phyloP scores from a whole-genome alignment of 1,140 invertebrate species.

The Frieseomelitta varia region DNA sequence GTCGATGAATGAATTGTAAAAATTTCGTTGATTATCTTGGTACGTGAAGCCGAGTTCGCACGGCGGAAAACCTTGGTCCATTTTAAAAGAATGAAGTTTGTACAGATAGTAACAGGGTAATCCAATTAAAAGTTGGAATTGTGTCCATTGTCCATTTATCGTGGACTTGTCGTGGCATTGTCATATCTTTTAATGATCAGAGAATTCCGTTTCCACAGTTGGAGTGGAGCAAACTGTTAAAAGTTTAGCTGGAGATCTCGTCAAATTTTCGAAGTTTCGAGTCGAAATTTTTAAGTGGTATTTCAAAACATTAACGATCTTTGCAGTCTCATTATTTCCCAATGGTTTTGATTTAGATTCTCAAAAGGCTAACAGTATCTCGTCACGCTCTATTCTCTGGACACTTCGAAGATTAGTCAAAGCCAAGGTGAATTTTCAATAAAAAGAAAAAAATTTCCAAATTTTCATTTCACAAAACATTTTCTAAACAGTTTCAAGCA shows the following conservation, averaged over 20 bases:
- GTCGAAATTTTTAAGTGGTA: not conserved
- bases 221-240: not conserved
- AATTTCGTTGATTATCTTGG: not conserved
- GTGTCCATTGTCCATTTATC: not conserved
- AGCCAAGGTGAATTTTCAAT: not conserved
- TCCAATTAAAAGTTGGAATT: conserved; percentile 15
- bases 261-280: not conserved
- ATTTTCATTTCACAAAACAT: too few relatives aligned
- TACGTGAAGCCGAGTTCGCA: not conserved
- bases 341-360: not conserved
- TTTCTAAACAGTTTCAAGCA: too few relatives aligned
- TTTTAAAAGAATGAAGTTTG: not conserved
- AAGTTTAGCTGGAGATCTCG: not conserved
- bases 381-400: too few relatives aligned
- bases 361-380: too few relatives aligned
- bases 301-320: not conserved
- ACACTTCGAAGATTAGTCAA: not conserved
- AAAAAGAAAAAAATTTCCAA: not conserved
- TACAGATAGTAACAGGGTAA: not conserved
- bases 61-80: not conserved
- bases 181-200: not conserved
- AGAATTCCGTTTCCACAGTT: not conserved
- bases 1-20: not conserved
- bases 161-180: not conserved
- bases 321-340: not conserved